Evolutionary conservation across 1,140 invertebrate genomes (phyloP), one percentile per base, ranked within the genome.

Genomic region (Euschistus heros): DNA sequence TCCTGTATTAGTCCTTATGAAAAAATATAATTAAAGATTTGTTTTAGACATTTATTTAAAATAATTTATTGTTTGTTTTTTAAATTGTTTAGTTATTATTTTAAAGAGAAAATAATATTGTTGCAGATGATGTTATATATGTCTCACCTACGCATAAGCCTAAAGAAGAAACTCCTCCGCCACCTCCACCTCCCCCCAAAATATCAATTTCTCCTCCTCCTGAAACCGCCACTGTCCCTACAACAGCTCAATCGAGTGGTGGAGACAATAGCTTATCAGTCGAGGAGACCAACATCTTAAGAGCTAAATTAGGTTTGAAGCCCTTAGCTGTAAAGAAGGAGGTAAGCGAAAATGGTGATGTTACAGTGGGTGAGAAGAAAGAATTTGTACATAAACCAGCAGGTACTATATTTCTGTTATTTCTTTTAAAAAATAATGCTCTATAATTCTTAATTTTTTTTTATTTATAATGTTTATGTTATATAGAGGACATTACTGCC

Each of bases 321-420:
- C 96, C 95, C 6, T 77, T 98, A 1, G 54, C 54, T 24, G 20
- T 57, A 15, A 57, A 57, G 24, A 57, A 20, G 24, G 54, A 57
- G 54, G 24, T 57, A 20, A 57, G 54, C 15, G 54, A 57, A 22
- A 24, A 57, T 57, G 54, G 54, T 4, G 24, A 20, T 3, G 24
- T 57, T 26, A 24, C 18, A 2, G 68, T 68, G 60, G 73, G 73
- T 70, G 87, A 87, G 74, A 89, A 90, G 73, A 81, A 89, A 73
- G 90, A 94, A 73, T 95, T 95, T 80, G 87, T 95, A 70, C 95
- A 98, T 75, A 91, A 89, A 74, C 92, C 94, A 17, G 90, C 94
- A 7, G 79, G 82, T 70, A 37, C 10, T 37, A 10, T 37, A 37
- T 37, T 37, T 50, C 2, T 50, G 18, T 20, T 6, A 50, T 50